Evolutionary conservation across 1,140 invertebrate genomes (phyloP), one percentile per base, ranked within the genome.

Genomic region (Pentalonia nigronervosa): DNA sequence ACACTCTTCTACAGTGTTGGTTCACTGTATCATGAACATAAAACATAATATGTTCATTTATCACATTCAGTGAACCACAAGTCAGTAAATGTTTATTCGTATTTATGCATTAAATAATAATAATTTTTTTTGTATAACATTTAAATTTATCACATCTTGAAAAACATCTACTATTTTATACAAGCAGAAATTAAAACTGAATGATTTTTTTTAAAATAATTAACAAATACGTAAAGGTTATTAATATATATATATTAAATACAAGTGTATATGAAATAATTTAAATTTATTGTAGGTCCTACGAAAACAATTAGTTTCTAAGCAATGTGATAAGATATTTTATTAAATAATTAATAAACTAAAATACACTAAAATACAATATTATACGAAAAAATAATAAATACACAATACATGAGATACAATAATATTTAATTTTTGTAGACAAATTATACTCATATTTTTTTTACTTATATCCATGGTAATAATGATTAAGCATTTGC

Each of bases 51-150:
- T 86, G 23, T 45, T 45, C 83, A 86, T 86, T 86, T 25, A 86
- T 47, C 83, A 86, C 25, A 48, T 87, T 87, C 45, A 87, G 45
- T 48, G 45, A 87, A 87, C 84, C 84, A 36, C 21, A 30, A 87
- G 25, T 30, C 45, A n/a, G 3, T 87, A 87, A 47, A 87, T 48
- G 45, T 48, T 87, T n/a, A 87, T 14, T 87, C 30, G 17, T 47
- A 47, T 86, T 45, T 86, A 86, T 47, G 14, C 25, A 84, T 76
- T 45, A 45, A 67, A 67, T 67, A n/a, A 67, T 67, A 67, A 67
- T 67, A 67, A 67, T 67, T 56, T 56, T n/a, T n/a, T 67, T 67
- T n/a, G 30, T 67, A 30, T 30, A n/a, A 67, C 9, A 60, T 60
- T 25, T 67, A 67, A n/a, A 4, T 67, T 67, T 67, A 67, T 11